These are phyloP conservation scores for Drosophila takahashii DNA, from an alignment of 1,140 invertebrate species.

Conservation along the genomic window DNA sequence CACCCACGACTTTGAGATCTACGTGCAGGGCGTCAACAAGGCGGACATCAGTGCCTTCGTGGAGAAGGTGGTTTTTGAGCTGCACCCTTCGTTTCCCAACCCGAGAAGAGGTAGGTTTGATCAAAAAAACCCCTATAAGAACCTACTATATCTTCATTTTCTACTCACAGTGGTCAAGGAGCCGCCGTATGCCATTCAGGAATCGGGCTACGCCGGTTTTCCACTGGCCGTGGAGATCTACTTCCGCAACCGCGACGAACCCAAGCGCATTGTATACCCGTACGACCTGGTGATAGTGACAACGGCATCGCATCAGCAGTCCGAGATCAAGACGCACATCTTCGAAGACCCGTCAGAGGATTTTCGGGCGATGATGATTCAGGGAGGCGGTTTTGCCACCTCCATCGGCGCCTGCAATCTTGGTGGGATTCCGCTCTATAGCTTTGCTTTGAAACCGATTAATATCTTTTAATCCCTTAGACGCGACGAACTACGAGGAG, in stretches of 20 bases:
- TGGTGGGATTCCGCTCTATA: no score
- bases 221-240: constrained; percentile 95
- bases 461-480: no score
- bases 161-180: constrained; percentile 91
- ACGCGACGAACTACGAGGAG: no score
- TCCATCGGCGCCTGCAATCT: constrained; percentile 49
- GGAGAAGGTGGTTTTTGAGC: constrained; percentile 96
- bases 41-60: constrained; percentile 95
- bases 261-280: constrained; percentile 93
- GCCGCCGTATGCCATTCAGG: constrained; percentile 95
- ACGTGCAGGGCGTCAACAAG: constrained; percentile 94
- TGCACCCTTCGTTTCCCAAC: constrained; percentile 96
- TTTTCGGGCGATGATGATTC: constrained; percentile 93
- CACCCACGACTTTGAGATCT: constrained; percentile 99
- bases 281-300: constrained; percentile 95
- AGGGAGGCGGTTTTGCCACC: constrained; percentile 90
- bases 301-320: constrained; percentile 90
- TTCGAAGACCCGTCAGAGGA: constrained; percentile 93
- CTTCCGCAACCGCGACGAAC: constrained; percentile 95
- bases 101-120: constrained; percentile 93
- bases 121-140: not conserved
- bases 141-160: not conserved
- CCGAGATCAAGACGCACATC: constrained; percentile 86
- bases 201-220: constrained; percentile 98
- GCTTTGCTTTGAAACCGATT: no score